These are phyloP conservation scores for Morpho helenor DNA, from an alignment of 2,888 invertebrate species.

Conservation along the genomic window DNA sequence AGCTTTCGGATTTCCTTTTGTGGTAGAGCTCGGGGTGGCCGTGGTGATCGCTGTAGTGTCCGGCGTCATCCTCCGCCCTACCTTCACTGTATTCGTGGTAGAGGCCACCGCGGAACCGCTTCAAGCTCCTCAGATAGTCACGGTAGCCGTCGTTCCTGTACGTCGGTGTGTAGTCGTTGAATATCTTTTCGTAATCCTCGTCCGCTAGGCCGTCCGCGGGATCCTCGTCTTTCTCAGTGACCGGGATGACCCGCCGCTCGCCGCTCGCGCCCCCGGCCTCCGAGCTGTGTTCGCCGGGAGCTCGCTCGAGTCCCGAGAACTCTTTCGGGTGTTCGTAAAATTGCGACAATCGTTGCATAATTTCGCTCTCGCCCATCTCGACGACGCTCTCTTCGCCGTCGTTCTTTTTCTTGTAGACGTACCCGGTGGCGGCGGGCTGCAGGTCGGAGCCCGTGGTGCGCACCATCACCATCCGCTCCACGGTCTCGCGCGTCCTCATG, in stretches of 20 bases:
- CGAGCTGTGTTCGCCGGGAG: constrained; percentile 45
- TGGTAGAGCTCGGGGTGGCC: constrained; percentile 77
- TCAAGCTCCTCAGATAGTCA: constrained; percentile 55
- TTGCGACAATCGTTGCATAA: constrained; percentile 63
- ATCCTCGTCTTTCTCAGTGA: constrained; percentile 52
- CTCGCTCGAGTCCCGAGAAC: constrained; percentile 44
- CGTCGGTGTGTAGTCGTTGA: constrained; percentile 49
- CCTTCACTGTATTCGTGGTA: constrained; percentile 54
- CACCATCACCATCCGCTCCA: constrained; percentile 75
- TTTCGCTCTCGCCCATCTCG: constrained; percentile 65
- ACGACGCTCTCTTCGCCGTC: constrained; percentile 69
- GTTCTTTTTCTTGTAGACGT: constrained; percentile 72
- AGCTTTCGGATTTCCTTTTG: constrained; percentile 71
- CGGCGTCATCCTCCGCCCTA: constrained; percentile 71
- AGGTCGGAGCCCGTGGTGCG: constrained; percentile 79
- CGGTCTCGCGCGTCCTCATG: constrained; percentile 71
- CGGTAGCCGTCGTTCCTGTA: constrained; percentile 45
- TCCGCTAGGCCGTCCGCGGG: constrained; percentile 50
- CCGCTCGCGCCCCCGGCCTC: constrained; percentile 48
- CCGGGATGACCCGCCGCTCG: constrained; percentile 54
- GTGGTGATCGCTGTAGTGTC: constrained; percentile 67
- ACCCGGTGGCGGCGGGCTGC: constrained; percentile 79
- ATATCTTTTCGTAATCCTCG: constrained; percentile 55
- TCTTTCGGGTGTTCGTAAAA: constrained; percentile 55
- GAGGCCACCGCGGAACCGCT: constrained; percentile 46